A percentile compares a stretch with the other conserved stretches of the same genome.
phyloP scores from a whole-genome alignment of 2,888 invertebrate species.

The Caenorhabditis afra region DNA sequence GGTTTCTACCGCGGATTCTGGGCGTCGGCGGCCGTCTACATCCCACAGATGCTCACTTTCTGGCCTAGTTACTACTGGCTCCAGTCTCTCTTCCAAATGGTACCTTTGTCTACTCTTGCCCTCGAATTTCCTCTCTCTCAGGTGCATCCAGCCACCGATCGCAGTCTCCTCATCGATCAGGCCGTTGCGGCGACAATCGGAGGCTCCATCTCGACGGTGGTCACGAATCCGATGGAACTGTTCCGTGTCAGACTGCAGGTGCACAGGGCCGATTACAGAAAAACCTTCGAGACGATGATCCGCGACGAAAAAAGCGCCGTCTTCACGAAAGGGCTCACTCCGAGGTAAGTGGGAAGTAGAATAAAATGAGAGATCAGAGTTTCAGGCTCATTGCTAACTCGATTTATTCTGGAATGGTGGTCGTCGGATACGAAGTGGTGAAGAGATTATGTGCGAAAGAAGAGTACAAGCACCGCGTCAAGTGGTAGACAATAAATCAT shows the following conservation, averaged over 20 bases:
- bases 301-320: constrained; percentile 61
- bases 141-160: constrained; percentile 47
- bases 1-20: constrained; percentile 72
- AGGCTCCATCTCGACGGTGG: constrained; percentile 63
- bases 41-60: constrained; percentile 69
- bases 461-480: constrained; percentile 69
- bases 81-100: not conserved
- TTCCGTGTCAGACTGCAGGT: constrained; percentile 71
- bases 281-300: constrained; percentile 62
- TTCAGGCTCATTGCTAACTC: constrained; percentile 69
- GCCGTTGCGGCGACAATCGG: constrained; percentile 68
- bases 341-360: constrained; percentile 32
- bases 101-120: not conserved
- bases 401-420: constrained; percentile 68
- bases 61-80: constrained; percentile 70
- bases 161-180: constrained; percentile 66
- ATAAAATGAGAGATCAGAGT: not conserved
- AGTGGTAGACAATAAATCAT: constrained; percentile 60
- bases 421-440: constrained; percentile 72
- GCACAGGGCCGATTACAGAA: constrained; percentile 62
- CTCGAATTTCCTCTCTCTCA: constrained; percentile 1
- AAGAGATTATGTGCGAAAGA: constrained; percentile 69
- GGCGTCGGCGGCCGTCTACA: constrained; percentile 67
- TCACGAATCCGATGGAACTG: constrained; percentile 72
- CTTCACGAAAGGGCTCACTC: constrained; percentile 71